These are phyloP conservation scores for Petroica traversi DNA, from an alignment of 2,113 vertebrate species.

Conservation along the genomic window DNA sequence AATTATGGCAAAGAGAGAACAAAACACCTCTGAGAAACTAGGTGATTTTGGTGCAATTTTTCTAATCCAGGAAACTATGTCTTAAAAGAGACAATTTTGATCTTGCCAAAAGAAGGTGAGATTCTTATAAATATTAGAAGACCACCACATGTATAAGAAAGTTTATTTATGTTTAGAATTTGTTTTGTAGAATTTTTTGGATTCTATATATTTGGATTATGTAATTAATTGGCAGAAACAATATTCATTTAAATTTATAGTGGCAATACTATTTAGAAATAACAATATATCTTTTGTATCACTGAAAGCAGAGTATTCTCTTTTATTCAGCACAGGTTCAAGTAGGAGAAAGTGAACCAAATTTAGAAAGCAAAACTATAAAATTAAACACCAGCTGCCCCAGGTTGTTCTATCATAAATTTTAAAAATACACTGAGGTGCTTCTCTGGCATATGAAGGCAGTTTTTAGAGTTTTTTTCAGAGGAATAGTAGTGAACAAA, in stretches of 20 bases:
- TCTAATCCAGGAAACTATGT: background rate
- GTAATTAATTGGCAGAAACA: background rate
- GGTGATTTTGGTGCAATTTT: background rate
- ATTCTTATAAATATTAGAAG: background rate
- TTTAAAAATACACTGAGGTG: background rate
- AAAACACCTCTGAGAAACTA: background rate
- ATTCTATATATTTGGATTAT: background rate
- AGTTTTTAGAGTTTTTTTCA: background rate
- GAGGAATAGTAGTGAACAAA: background rate
- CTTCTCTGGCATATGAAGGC: background rate
- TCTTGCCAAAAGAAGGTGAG: background rate
- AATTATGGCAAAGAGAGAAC: background rate
- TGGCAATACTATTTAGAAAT: background rate
- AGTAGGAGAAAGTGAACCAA: background rate
- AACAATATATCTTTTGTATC: background rate
- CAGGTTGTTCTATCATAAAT: background rate
- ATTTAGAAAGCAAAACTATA: background rate
- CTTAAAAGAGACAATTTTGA: background rate
- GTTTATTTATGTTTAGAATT: background rate
- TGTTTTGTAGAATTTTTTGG: background rate
- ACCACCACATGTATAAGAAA: fast-evolving
- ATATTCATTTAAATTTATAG: background rate
- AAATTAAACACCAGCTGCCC: background rate
- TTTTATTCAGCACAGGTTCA: background rate
- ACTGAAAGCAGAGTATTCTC: background rate